Conservation (phyloP, 92 coral and sea anemone genomes). For the Palythoa grandis region DNA sequence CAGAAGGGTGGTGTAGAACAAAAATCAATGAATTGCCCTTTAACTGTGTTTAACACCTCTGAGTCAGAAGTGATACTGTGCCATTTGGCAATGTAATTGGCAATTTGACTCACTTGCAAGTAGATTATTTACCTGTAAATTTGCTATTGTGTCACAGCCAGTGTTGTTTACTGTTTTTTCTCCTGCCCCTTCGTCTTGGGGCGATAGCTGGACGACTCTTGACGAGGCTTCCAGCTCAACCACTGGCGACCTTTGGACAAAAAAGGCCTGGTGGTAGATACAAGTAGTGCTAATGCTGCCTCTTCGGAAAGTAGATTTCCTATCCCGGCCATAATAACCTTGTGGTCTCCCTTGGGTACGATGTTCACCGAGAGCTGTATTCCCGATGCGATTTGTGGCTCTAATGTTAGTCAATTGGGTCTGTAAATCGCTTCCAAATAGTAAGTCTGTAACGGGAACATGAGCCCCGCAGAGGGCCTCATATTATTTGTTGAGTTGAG, state of each 20-base stretch:
- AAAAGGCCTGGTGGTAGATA: conserved; percentile 49
- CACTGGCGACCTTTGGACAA: conserved; percentile 40
- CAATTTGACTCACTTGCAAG: neutral
- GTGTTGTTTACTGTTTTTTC: conserved; percentile 11
- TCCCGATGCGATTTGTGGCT: conserved; percentile 49
- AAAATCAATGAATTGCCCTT: conserved; percentile 2
- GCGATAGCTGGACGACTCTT: conserved; percentile 13
- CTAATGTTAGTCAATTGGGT: conserved; percentile 35
- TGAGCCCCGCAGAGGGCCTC: conserved; percentile 24
- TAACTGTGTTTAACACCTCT: neutral
- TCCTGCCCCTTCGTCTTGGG: conserved; percentile 21
- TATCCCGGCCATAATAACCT: conserved; percentile 35
- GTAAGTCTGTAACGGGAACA: conserved; percentile 45
- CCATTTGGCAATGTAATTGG: conserved; percentile 4
- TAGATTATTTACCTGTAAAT: conserved; percentile 17
- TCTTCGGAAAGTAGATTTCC: conserved; percentile 14
- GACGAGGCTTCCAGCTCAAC: conserved; percentile 27
- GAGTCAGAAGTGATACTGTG: neutral
- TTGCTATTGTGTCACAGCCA: conserved; percentile 9
- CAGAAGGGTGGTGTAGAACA: conserved; percentile 29
- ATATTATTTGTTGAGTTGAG: conserved; percentile 31
- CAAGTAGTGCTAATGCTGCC: conserved; percentile 24
- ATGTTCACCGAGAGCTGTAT: conserved; percentile 35
- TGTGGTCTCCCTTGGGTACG: conserved; percentile 10
- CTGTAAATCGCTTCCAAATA: too few species aligned